Evolutionary conservation across 2,113 vertebrate species (phyloP), one percentile per base, ranked within the genome.

Genomic region (Fulmarus glacialis): DNA sequence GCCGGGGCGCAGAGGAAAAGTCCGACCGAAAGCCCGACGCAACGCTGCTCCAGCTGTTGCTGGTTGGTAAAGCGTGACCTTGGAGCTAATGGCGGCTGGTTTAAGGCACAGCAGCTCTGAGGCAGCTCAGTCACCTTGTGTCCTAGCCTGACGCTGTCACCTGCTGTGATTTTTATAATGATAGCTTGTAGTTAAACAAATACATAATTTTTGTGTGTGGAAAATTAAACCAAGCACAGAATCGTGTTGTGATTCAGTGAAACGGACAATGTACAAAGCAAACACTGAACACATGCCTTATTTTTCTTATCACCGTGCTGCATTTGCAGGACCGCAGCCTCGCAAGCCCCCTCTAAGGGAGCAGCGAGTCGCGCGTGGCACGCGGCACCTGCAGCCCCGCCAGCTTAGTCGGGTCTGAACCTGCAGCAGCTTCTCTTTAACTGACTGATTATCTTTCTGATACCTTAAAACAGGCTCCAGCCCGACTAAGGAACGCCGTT

Each of bases 251-350:
- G 11, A 27, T 56, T 40, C 79, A 12, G 22, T 15, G 55, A 66
- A 73, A 45, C 0, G 18, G 38, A 7, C 34, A 22, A 52, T 0
- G 15, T 5, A 14, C 23, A 38, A 40, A 48, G 42, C 24, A 70
- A 42, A 36, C 5, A 0, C 34, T 3, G 47, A 53, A 59, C 4
- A 0, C 12, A 2, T 21, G 19, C 12, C 29, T 45, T 6, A 0
- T 11, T 71, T n/a, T 42, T 3, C 14, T 14, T 9, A 3, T 5
- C 26, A 0, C 8, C 4, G 17, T 0, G 15, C 67, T 8, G 58
- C 50, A 0, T 4, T 12, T 5, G 27, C 26, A 6, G 2, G 56
- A 1, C 36, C 5, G 15, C 42, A 0, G 48, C 2, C 56, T 18
- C 22, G 2, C 20, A 2, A 9, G 71, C 50, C 64, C 2, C 45